Evolutionary conservation across 2,888 invertebrate species (phyloP).

Genomic region (Calliopum simillimum): DNA sequence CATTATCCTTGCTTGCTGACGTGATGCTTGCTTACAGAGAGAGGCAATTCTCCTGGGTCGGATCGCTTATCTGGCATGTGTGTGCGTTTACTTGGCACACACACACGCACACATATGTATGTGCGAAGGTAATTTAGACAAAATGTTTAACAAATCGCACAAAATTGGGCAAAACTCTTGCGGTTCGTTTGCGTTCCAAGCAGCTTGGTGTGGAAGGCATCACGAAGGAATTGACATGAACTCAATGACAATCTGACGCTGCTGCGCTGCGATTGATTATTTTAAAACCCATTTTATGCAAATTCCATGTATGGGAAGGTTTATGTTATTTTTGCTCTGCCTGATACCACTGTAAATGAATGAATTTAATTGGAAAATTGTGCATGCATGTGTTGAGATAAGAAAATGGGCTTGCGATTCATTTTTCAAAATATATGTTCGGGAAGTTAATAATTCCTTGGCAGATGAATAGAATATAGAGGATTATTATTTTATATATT

Average conservation of each 20-base stretch:
- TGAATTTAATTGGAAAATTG: slow-evolving; percentile 30
- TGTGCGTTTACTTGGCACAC: slow-evolving; percentile 21
- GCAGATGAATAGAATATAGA: not conserved
- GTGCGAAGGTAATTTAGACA: slow-evolving; percentile 43
- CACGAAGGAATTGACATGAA: not conserved
- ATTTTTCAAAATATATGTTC: not conserved
- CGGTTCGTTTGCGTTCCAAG: not conserved
- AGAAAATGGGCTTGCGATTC: not conserved
- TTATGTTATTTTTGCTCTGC: not conserved
- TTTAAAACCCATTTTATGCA: slow-evolving; percentile 18
- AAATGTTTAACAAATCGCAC: slow-evolving; percentile 47
- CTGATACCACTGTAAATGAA: not conserved
- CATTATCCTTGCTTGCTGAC: slow-evolving; percentile 10
- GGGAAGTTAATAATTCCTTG: not conserved
- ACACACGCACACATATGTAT: slow-evolving; percentile 8
- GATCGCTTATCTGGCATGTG: slow-evolving; percentile 25
- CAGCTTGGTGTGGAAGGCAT: not conserved
- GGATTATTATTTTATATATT: not conserved
- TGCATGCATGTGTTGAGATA: slow-evolving; percentile 35
- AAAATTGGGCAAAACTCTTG: slow-evolving; percentile 40
- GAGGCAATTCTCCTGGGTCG: slow-evolving; percentile 19
- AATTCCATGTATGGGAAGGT: not conserved
- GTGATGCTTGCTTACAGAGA: not conserved
- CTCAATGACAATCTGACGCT: not conserved
- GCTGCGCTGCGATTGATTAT: slow-evolving; percentile 10